These are phyloP conservation scores for Scortum barcoo DNA, from an alignment of 2,113 vertebrate genomes.

Conservation along the genomic window DNA sequence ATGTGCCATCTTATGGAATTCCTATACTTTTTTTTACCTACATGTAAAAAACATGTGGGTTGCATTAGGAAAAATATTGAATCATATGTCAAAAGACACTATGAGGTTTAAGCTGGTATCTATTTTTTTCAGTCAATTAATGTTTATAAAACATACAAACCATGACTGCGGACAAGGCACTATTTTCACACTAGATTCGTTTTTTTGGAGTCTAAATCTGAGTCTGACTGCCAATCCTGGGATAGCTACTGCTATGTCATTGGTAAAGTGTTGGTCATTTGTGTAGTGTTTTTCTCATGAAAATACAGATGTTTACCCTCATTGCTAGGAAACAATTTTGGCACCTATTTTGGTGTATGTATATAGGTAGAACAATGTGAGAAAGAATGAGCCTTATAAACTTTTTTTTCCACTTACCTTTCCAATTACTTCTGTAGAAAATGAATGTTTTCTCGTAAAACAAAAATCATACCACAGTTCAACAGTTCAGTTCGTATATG, in stretches of 20 bases:
- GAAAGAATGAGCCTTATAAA: no score
- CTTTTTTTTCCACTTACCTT: no score
- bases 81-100: conserved; percentile 39
- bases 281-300: background rate
- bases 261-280: background rate
- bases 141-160: background rate
- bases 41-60: conserved; percentile 83
- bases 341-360: background rate
- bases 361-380: background rate
- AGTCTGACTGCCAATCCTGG: background rate
- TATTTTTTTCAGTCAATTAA: background rate
- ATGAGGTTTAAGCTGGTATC: conserved; percentile 66
- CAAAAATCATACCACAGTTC: no score
- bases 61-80: conserved; percentile 7
- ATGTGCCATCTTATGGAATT: conserved; percentile 88
- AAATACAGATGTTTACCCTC: background rate
- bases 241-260: background rate
- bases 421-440: no score
- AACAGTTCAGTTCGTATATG: no score
- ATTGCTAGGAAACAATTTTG: background rate
- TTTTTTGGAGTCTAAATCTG: background rate
- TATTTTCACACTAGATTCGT: background rate
- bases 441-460: no score
- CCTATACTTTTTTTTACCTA: conserved; percentile 61
- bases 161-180: background rate